Evolutionary conservation across 1,140 invertebrate genomes (phyloP), one percentile per base, ranked within the genome.

Genomic region (Triops cancriformis): DNA sequence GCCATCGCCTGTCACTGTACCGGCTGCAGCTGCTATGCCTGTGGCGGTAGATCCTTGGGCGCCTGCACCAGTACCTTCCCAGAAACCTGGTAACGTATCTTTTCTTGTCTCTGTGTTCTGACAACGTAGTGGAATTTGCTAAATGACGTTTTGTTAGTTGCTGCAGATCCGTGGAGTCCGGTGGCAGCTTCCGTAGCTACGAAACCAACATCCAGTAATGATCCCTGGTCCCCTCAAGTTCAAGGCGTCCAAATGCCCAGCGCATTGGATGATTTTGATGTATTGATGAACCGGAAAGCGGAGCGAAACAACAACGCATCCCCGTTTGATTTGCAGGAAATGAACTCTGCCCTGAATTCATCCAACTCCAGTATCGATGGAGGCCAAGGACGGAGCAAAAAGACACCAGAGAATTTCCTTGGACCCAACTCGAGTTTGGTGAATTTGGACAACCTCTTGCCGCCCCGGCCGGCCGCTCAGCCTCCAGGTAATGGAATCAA

Each of bases 401-500:
- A 95, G 85, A 95, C 94, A 76, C 95, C 96, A 10, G 93, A 95
- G 81, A 91, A 90, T 81, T 98, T 98, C 85, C 88, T 98, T 9
- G 96, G 96, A 26, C 94, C 97, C 86, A 98, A 98, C 86, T 95
- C 93, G 26, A 89, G 91, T 80, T 88, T 98, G 78, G 96, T 98
- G 72, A 98, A 98, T 89, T 88, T 98, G 82, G 96, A 98, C 86
- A 95, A 97, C 86, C 89, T 98, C 82, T 92, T 98, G 79, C 94
- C 93, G 51, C 81, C 83, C 31, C 80, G 82, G 77, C 78, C 77
- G 42, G 74, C 79, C 43, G 79, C 45, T 23, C 78, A 77, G 51
- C 73, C 64, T 26, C 37, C 45, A 43, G 73, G 28, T 45, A 37
- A 37, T 73, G 10, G 5, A 42, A 12, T 43, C 41, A 18, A 74